A percentile compares a stretch with the other conserved stretches of the same genome.
Conservation (phyloP, 2,113 vertebrate species). For the Rhinoderma darwinii region DNA sequence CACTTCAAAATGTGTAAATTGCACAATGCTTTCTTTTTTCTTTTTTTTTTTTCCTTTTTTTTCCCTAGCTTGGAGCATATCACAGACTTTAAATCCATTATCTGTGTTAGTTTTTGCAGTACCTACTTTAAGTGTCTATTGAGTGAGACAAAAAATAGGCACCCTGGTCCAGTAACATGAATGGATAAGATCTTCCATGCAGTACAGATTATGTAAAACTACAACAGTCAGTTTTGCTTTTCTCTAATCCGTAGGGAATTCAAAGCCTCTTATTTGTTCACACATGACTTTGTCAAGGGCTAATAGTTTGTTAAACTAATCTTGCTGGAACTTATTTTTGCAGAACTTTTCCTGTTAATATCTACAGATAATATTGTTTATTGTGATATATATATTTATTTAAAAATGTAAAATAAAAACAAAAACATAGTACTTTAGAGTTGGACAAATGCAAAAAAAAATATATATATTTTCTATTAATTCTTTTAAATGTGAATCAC, state of each 20-base stretch:
- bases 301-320: slow-evolving; percentile 49
- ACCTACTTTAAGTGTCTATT: slow-evolving; percentile 19
- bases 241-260: slow-evolving; percentile 39
- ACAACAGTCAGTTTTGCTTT: slow-evolving; percentile 29
- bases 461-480: too few relatives aligned
- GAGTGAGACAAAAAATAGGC: slow-evolving; percentile 52
- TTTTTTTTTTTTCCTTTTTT: not conserved
- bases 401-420: too few relatives aligned
- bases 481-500: too few relatives aligned
- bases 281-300: slow-evolving; percentile 53
- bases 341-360: slow-evolving; percentile 23
- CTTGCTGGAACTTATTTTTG: not conserved
- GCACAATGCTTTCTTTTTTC: slow-evolving; percentile 23
- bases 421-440: too few relatives aligned
- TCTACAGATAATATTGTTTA: not conserved
- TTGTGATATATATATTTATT: not conserved
- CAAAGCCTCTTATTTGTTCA: slow-evolving; percentile 34
- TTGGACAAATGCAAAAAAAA: too few relatives aligned
- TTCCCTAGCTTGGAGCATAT: not conserved
- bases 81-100: slow-evolving; percentile 50
- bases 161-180: slow-evolving; percentile 40
- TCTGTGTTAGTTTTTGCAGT: slow-evolving; percentile 52
- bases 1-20: slow-evolving; percentile 59
- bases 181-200: slow-evolving; percentile 26
- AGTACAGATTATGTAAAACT: slow-evolving; percentile 43